Evolutionary conservation across 2,797 vertebrate species (phyloP), one percentile per base, ranked within the genome.

Genomic region (Bothrops alternatus): DNA sequence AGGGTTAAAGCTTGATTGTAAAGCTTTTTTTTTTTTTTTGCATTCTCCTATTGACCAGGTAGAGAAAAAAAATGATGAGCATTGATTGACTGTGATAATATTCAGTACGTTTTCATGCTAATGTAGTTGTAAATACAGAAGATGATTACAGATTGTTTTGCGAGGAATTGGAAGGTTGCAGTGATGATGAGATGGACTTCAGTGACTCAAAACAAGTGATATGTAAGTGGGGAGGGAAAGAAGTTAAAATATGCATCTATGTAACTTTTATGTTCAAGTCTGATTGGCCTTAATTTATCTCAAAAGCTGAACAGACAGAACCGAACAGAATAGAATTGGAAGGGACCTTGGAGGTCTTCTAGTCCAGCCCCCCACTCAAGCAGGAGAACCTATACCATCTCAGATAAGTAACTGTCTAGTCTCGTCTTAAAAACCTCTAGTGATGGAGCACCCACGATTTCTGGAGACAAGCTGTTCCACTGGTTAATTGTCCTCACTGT

Each of bases 381-480:
- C 50, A 53, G 50, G 10, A 53, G 10, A 53, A 53, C 50, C 50
- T 53, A 53, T 11, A 53, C 8, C 50, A 53, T 53, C 10, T 53
- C 50, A 53, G 1, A 53, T 8, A 53, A 53, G 10, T 53, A 8
- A 50, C 50, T 50, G 50, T 11, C 50, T 53, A 53, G 50, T 2
- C 50, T 53, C 10, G 10, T 53, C 50, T 53, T 53, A 53, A 53
- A 53, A 53, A 53, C 50, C 50, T 53, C 50, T 10, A 53, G 8
- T 53, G 50, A 53, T 53, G 10, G 0, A 53, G 50, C 50, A 0
- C 50, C 50, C 0, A 53, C 2, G 0, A 53, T 0, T 53, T 53
- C 50, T 53, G 50, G 0, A 53, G 50, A 10, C 0, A 11, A 2
- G 50, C 8, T 53, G 50, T 53, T 53, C 50, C 50, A 53, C 10